Evolutionary conservation across 2,888 invertebrate genomes (phyloP).

Genomic region (Glaucopsyche alexis): DNA sequence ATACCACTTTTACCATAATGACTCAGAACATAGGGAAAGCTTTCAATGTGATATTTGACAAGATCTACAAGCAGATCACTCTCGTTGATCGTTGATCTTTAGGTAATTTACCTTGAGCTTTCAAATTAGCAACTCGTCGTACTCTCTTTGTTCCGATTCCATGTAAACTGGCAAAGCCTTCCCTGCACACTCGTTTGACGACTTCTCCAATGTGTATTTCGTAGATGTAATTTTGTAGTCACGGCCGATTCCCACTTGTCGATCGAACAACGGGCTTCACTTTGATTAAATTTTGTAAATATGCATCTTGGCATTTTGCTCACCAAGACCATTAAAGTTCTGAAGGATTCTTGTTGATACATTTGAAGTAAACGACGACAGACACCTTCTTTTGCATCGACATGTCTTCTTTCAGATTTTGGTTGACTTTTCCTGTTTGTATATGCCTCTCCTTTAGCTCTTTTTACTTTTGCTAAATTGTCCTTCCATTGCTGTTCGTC

Average conservation of each 20-base stretch:
- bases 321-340: too few species aligned
- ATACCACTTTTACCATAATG: neutral
- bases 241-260: neutral
- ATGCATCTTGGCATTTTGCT: too few species aligned
- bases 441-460: constrained; percentile 1
- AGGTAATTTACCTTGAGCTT: neutral
- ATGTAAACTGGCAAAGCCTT: neutral
- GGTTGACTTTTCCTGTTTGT: neutral
- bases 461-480: constrained; percentile 2
- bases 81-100: neutral
- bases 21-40: neutral
- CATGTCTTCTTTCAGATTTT: too few species aligned
- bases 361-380: too few species aligned
- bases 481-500: neutral
- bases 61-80: constrained; percentile 1
- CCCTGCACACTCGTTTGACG: neutral
- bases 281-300: neutral
- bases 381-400: too few species aligned
- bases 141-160: constrained; percentile 1
- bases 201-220: neutral
- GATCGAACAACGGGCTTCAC: neutral
- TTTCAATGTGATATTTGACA: neutral
- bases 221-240: neutral
- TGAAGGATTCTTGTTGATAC: too few species aligned
- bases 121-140: neutral